Base-by-base conservation (phyloP, 2,113 vertebrate species). In the Corythaeola cristata region DNA sequence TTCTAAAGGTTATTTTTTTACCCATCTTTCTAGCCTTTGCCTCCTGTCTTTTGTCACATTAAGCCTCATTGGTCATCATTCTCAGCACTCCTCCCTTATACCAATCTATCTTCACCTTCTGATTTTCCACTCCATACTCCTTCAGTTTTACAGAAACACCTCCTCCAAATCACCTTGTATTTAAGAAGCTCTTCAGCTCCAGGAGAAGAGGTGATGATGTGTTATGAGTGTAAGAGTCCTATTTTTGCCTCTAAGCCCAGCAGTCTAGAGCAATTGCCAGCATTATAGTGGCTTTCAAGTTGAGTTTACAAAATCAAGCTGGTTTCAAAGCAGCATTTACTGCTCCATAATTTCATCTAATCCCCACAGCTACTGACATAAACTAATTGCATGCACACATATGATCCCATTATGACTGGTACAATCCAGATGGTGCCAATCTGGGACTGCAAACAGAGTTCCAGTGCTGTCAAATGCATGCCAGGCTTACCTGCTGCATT, bases 381-480 rank as follows among this genome's bases (percentile, higher is more conserved):
- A 96, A 96, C 95, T 92, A 95, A 96, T 95, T 89, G 92, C 85
- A 39, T 56, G 88, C 85, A 89, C 90, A 95, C 94, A 90, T 63
- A 95, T 49, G 89, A 94, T 95, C 92, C 97, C 86, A 92, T 96
- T 97, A 92, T 8, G 4, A 93, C 58, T 58, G 80, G 83, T 95
- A 84, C 97, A 96, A 96, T 30, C 93, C 95, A 97, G 95, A 97
- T 97, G 96, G 96, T 95, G 93, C 78, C 93, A 92, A 76, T 92
- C 90, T 94, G 94, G 89, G 95, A 30, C 7, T 50, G 86, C 58
- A 89, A 71, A 35, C 69, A 50, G 49, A 73, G 73, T 79, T 97
- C 92, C 92, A 96, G 66, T 26, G 84, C 90, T 97, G 94, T 78
- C 84, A 95, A 24, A 37, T 2, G n/a, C 58, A 35, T 24, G 90